Percentiles rank a stretch among this genome's conserved stretches.
Conservation (phyloP, 2,113 vertebrate species). For the Scalopus aquaticus region DNA sequence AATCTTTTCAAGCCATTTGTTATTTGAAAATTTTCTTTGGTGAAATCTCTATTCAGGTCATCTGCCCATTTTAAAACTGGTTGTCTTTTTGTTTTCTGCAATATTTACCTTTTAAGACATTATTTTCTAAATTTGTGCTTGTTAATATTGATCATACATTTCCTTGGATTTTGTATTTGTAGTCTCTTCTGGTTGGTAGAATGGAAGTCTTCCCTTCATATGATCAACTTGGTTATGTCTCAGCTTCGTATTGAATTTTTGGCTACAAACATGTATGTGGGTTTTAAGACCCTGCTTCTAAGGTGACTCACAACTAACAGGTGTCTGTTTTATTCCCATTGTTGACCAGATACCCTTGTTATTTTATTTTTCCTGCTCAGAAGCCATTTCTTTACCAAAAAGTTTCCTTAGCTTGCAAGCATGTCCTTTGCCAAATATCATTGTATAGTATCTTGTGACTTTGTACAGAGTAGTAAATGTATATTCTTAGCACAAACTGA, state of each 20-base stretch:
- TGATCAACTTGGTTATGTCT: rapidly evolving
- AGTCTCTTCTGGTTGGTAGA: neutral
- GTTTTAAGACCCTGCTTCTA: neutral
- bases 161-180: neutral
- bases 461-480: constrained; percentile 53
- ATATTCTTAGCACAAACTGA: constrained; percentile 79
- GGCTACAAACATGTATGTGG: rapidly evolving
- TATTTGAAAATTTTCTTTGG: neutral
- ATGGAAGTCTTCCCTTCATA: neutral
- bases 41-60: neutral
- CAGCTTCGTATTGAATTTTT: neutral
- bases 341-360: neutral
- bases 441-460: constrained; percentile 53
- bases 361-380: neutral
- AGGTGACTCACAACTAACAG: neutral
- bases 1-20: neutral
- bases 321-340: neutral
- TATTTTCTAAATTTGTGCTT: neutral
- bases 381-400: constrained; percentile 37
- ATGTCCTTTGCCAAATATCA: constrained; percentile 53
- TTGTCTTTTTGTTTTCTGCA: neutral
- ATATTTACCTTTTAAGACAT: neutral
- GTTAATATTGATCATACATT: neutral
- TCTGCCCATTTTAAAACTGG: neutral
- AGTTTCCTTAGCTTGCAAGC: constrained; percentile 24